These are phyloP conservation scores for Yponomeuta evonymella DNA, from an alignment of 2,888 invertebrate genomes.

Conservation along the genomic window DNA sequence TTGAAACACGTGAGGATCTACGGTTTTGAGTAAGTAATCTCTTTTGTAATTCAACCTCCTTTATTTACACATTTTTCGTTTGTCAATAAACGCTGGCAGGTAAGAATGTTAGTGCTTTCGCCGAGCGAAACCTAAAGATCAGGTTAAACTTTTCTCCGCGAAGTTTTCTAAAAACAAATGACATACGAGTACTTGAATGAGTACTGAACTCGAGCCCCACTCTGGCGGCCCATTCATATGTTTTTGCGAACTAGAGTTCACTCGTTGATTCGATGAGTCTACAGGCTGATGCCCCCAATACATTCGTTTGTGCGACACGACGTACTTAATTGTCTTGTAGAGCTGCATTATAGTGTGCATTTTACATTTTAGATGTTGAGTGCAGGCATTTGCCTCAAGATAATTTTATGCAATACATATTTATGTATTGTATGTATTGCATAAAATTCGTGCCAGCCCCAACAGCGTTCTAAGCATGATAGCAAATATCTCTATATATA, in stretches of 20 bases:
- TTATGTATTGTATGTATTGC: no score
- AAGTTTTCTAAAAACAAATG: not conserved
- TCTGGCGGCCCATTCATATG: not conserved
- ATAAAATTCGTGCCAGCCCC: no score
- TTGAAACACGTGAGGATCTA: slow-evolving; percentile 6
- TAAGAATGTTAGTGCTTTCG: not conserved
- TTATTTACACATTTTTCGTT: no score
- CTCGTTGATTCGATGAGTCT: not conserved
- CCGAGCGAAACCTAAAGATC: not conserved
- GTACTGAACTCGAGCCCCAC: not conserved
- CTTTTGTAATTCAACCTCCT: not conserved
- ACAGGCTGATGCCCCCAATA: not conserved
- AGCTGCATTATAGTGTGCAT: not conserved
- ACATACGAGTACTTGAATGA: not conserved
- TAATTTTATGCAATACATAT: no score
- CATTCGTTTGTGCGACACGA: not conserved
- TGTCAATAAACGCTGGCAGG: not conserved
- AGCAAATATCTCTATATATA: no score
- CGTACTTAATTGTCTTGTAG: not conserved
- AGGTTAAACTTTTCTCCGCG: no score
- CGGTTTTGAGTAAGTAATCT: slow-evolving; percentile 7
- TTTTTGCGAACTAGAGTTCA: not conserved
- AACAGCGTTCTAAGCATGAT: no score
- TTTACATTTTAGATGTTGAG: no score
- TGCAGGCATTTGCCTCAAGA: no score